These are phyloP conservation scores for Conus ventricosus DNA, from an alignment of 1,140 invertebrate genomes.

Conservation along the genomic window DNA sequence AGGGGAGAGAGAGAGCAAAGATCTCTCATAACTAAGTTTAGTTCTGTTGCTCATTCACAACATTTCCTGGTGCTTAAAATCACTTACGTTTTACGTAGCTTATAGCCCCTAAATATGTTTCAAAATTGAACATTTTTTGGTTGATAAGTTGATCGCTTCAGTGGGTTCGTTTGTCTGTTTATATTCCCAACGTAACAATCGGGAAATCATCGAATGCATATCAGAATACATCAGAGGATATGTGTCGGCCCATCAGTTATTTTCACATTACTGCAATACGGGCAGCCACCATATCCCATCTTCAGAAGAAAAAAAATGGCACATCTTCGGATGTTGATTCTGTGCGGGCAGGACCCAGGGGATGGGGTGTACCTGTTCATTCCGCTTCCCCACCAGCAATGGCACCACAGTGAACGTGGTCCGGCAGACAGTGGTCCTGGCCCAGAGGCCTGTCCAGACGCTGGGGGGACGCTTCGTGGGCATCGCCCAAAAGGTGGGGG, in stretches of 20 bases:
- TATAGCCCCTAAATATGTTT: too few species aligned
- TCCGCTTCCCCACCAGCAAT: slow-evolving; percentile 35
- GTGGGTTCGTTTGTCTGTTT: too few species aligned
- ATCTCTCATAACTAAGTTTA: too few species aligned
- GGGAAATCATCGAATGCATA: too few species aligned
- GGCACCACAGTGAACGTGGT: slow-evolving; percentile 33
- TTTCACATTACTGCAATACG: not conserved
- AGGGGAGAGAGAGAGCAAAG: too few species aligned
- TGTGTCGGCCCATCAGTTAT: not conserved
- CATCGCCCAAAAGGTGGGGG: slow-evolving; percentile 20
- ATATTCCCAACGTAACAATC: too few species aligned
- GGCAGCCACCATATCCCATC: not conserved
- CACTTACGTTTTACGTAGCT: too few species aligned
- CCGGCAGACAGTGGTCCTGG: slow-evolving; percentile 41
- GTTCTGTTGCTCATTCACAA: too few species aligned
- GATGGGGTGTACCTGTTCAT: slow-evolving; percentile 39
- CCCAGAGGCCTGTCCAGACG: slow-evolving; percentile 31
- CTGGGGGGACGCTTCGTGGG: slow-evolving; percentile 31
- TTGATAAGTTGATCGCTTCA: too few species aligned
- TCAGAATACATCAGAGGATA: too few species aligned
- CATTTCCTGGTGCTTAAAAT: too few species aligned
- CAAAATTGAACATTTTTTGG: too few species aligned
- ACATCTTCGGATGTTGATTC: not conserved
- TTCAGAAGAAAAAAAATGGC: not conserved
- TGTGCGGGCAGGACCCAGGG: not conserved